Evolutionary conservation across 1,140 invertebrate species (phyloP).

Genomic region (Harlomillsia oculata): DNA sequence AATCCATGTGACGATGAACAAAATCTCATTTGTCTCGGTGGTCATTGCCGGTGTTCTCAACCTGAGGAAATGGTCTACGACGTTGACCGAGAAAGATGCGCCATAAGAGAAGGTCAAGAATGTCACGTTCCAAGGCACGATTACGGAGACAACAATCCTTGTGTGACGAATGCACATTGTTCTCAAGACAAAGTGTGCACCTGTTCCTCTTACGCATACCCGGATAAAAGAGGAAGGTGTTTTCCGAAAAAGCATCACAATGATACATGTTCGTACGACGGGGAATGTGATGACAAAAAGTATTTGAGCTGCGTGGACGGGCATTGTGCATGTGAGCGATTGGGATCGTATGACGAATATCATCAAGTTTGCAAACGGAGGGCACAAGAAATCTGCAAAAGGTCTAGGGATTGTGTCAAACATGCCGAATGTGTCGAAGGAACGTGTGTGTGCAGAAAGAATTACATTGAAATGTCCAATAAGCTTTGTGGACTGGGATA

Average conservation of each 20-base stretch:
- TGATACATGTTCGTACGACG: conserved; percentile 5
- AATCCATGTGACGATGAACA: conserved; percentile 13
- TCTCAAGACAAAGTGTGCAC: conserved; percentile 5
- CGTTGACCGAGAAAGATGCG: conserved; percentile 12
- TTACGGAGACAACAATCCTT: conserved; percentile 20
- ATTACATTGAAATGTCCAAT: conserved; percentile 12
- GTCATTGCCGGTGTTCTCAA: conserved; percentile 12
- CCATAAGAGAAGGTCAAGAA: conserved; percentile 15
- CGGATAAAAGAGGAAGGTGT: conserved; percentile 12
- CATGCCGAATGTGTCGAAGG: conserved; percentile 17
- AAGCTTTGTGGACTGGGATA: conserved; percentile 18
- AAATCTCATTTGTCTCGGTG: conserved; percentile 15
- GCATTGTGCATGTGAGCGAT: conserved; percentile 10
- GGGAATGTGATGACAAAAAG: conserved; percentile 14
- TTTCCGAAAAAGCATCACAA: conserved; percentile 16
- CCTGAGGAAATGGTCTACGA: conserved; percentile 16
- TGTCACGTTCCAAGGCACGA: conserved; percentile 9
- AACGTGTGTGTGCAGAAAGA: conserved; percentile 14
- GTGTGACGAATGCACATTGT: conserved; percentile 19
- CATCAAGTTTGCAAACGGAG: conserved; percentile 13
- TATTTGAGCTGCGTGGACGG: conserved; percentile 17
- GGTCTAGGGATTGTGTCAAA: conserved; percentile 13
- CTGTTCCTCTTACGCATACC: conserved; percentile 12
- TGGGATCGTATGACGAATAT: conserved; percentile 14
- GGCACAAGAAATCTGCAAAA: conserved; percentile 5